Evolutionary conservation across 1,140 invertebrate species (phyloP).

Genomic region (Papilio aristodemus): DNA sequence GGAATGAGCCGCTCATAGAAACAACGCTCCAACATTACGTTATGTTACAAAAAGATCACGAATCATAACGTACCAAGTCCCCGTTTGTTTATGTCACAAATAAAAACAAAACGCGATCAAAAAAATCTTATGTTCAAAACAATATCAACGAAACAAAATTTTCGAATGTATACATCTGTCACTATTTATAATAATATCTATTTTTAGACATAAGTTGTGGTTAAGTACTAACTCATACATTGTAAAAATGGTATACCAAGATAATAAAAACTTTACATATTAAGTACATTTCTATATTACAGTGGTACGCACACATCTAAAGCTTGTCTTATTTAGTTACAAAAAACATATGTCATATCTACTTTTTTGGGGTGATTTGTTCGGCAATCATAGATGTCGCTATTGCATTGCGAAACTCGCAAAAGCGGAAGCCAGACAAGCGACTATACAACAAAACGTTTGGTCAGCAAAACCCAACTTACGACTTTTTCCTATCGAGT

Average conservation of each 20-base stretch:
- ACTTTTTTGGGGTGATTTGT: not conserved
- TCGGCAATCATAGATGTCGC: conserved; percentile 3
- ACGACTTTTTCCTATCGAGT: not conserved
- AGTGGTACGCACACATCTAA: no score
- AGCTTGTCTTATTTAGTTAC: no score
- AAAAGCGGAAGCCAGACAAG: conserved; percentile 12
- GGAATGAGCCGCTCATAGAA: conserved; percentile 9
- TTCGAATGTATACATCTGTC: no score
- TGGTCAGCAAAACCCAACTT: conserved; percentile 11
- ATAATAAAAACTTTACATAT: no score
- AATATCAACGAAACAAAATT: not conserved
- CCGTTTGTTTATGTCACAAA: not conserved
- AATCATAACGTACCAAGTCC: not conserved
- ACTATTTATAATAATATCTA: no score
- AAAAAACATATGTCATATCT: not conserved
- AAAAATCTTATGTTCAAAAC: not conserved
- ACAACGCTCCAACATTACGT: not conserved
- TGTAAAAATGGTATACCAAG: no score
- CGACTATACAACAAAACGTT: not conserved
- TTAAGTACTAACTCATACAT: no score
- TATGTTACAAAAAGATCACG: not conserved
- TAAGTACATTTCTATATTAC: no score
- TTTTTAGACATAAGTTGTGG: no score
- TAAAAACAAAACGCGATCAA: not conserved
- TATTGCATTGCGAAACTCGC: conserved; percentile 9